Conservation (phyloP, 2,113 vertebrate genomes). For the Calypte anna region DNA sequence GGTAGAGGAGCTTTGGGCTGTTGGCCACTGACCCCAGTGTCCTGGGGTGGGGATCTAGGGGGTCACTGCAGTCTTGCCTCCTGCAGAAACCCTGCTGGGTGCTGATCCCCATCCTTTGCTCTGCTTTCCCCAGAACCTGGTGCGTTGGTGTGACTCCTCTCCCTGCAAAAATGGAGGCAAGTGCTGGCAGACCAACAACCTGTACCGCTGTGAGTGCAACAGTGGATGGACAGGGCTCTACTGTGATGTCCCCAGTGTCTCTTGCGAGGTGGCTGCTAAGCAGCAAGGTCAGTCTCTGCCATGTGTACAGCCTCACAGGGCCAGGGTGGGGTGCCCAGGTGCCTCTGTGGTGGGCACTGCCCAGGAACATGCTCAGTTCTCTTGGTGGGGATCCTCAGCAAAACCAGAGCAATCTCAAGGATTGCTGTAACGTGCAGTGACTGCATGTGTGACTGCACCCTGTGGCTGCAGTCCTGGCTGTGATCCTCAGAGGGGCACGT, state of each 20-base stretch:
- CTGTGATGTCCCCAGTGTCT: slow-evolving; percentile 93
- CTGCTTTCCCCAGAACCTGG: slow-evolving; percentile 81
- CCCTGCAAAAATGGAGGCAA: slow-evolving; percentile 93
- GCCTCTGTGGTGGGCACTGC: not conserved
- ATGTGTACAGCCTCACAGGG: not conserved
- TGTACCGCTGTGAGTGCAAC: slow-evolving; percentile 89
- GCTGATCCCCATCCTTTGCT: not conserved
- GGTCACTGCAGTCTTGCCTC: not conserved
- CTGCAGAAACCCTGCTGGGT: not conserved
- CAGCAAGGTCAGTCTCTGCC: slow-evolving; percentile 82
- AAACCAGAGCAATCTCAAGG: not conserved
- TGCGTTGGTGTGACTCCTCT: slow-evolving; percentile 92
- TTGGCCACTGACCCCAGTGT: accelerated
- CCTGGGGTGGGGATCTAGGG: not conserved
- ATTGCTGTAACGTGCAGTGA: accelerated
- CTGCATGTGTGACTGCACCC: too few relatives aligned
- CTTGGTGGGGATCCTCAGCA: not conserved
- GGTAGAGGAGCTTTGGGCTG: slow-evolving; percentile 69
- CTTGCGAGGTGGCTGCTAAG: slow-evolving; percentile 92
- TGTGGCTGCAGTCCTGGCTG: not conserved
- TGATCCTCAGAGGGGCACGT: accelerated
- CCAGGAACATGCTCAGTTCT: not conserved
- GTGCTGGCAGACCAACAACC: slow-evolving; percentile 90
- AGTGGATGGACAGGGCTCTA: slow-evolving; percentile 92
- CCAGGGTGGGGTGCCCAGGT: not conserved